These are phyloP conservation scores for Nannoperca australis DNA, from an alignment of 2,797 vertebrate genomes.

Conservation along the genomic window DNA sequence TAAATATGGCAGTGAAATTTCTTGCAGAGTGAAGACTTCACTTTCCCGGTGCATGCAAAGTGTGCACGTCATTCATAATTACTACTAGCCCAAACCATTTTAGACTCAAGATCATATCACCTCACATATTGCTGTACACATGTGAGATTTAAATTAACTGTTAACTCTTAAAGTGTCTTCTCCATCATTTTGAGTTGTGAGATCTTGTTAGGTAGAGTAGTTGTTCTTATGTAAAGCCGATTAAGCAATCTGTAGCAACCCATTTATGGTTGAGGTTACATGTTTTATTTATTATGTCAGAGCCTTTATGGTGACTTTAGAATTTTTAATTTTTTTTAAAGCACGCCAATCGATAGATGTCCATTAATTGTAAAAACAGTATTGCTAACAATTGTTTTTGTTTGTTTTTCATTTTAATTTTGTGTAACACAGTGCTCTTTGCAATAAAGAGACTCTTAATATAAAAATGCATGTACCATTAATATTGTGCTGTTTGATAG, in stretches of 20 bases:
- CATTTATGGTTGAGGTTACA: too few species aligned
- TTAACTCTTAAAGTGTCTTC: neutral
- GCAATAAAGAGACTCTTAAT: neutral
- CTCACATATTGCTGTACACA: constrained; percentile 17
- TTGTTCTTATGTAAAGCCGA: neutral
- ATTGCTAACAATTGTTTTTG: too few species aligned
- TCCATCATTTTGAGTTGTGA: neutral
- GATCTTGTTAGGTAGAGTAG: neutral
- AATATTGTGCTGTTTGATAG: neutral
- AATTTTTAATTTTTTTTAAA: too few species aligned
- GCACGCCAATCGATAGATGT: neutral
- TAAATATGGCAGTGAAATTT: constrained; percentile 54
- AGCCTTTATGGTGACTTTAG: too few species aligned
- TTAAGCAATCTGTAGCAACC: neutral
- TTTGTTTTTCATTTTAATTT: neutral
- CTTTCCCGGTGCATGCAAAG: constrained; percentile 36
- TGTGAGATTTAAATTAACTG: neutral
- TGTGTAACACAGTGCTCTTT: neutral
- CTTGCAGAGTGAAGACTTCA: constrained; percentile 48
- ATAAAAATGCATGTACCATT: too few species aligned
- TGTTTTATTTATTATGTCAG: too few species aligned
- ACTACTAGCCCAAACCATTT: constrained; percentile 37
- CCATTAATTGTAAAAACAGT: too few species aligned
- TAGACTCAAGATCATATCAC: constrained; percentile 23
- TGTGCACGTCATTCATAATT: constrained; percentile 46